Percentiles rank a stretch among this genome's conserved stretches.
These are phyloP conservation scores for Dinomys branickii DNA, from an alignment of 2,113 vertebrate species.

Conservation along the genomic window DNA sequence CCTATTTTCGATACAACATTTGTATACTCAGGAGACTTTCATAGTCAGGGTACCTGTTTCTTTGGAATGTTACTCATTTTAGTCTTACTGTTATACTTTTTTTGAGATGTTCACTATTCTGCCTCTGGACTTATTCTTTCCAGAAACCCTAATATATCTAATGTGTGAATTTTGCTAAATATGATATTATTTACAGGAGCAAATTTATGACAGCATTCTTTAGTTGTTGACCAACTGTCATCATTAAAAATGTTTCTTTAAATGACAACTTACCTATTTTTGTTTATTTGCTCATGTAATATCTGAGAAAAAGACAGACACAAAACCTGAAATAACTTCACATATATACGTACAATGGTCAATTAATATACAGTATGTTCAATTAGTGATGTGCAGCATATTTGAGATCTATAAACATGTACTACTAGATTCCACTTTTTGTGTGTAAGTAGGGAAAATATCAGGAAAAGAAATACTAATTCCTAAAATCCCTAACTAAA, in stretches of 20 bases:
- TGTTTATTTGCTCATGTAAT: not conserved
- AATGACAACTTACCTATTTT: not conserved
- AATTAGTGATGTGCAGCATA: not conserved
- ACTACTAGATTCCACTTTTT: not conserved
- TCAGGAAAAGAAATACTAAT: not conserved
- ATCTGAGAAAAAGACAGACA: not conserved
- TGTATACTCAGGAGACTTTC: not conserved
- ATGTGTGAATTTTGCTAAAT: not conserved
- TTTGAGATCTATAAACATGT: not conserved
- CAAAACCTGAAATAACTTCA: not conserved
- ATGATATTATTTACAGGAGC: not conserved
- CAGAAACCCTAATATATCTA: not conserved
- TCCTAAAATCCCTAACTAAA: not conserved
- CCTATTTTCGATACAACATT: not conserved
- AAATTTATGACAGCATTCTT: not conserved
- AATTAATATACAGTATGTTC: not conserved
- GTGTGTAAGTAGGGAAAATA: not conserved
- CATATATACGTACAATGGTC: not conserved
- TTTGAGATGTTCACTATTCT: not conserved
- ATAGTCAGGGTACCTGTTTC: not conserved
- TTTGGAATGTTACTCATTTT: not conserved
- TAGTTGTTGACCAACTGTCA: not conserved
- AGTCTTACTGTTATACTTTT: not conserved
- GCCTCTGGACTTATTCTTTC: not conserved
- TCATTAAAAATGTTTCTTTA: not conserved